Base-by-base conservation (phyloP, 2,888 invertebrate genomes). In the Pogonocherus hispidulus region DNA sequence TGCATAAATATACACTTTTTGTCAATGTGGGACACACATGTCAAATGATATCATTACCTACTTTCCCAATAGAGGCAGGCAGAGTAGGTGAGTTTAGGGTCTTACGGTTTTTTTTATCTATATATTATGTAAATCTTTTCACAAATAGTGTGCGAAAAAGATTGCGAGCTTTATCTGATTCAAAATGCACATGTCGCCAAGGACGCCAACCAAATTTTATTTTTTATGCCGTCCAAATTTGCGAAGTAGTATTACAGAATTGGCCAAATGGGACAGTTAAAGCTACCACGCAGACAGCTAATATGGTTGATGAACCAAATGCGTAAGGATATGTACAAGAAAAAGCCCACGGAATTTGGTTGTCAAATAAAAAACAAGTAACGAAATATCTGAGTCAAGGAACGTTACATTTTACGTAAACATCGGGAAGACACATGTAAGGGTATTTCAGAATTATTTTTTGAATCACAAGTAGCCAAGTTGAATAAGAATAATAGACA, bases 11-110 rank as follows among this genome's bases (percentile, higher is more conserved):
- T n/a, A n/a, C n/a, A n/a, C n/a, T n/a, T n/a, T n/a, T n/a, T n/a
- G n/a, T n/a, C n/a, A 60, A 60, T 49, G 19, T n/a, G 22, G n/a
- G 22, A 49, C 47, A 47, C 47, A n/a, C n/a, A n/a, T n/a, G n/a
- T n/a, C n/a, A n/a, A n/a, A n/a, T n/a, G n/a, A n/a, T n/a, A n/a
- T n/a, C n/a, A n/a, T n/a, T n/a, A n/a, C n/a, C n/a, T n/a, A n/a
- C n/a, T n/a, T n/a, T n/a, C n/a, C n/a, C n/a, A n/a, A n/a, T 14
- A 11, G 23, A 46, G 20, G 22, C n/a, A 22, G 32, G 49, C n/a
- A n/a, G 11, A 14, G 41, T 41, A 41, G 41, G 41, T 41, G 41
- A 41, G 14, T 41, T 41, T 14, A 41, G 11, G 22, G 41, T 41
- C 41, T 41, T n/a, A 14, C 1, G n/a, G 6, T n/a, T 41, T 41